A percentile compares a stretch with the other conserved stretches of the same genome.
Conservation (phyloP, 2,113 vertebrate genomes). For the Colaptes auratus region DNA sequence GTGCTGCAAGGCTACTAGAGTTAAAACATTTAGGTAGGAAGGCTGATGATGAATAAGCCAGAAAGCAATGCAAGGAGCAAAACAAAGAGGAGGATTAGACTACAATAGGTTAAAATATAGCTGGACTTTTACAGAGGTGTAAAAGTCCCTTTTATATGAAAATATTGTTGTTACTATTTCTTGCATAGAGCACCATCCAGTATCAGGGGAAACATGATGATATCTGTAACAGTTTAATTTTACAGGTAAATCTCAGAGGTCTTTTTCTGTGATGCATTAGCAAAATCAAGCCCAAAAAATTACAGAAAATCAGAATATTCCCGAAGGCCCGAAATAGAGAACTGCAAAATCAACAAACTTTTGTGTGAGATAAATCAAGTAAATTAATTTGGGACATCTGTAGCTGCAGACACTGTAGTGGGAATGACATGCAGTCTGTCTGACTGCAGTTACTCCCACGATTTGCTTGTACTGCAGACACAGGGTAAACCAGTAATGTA, state of each 20-base stretch:
- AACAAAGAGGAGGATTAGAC: not conserved
- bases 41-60: not conserved
- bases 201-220: not conserved
- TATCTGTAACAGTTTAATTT: not conserved
- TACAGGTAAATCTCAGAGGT: not conserved
- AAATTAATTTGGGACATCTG: not conserved
- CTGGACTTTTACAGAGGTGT: not conserved
- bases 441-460: not conserved
- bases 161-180: not conserved
- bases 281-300: not conserved
- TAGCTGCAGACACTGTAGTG: not conserved
- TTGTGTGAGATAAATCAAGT: not conserved
- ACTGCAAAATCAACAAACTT: not conserved
- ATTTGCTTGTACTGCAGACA: not conserved
- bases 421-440: not conserved
- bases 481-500: rapidly evolving
- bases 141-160: not conserved
- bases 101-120: not conserved
- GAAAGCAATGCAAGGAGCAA: not conserved
- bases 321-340: not conserved
- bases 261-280: not conserved
- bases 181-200: not conserved
- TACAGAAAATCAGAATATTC: not conserved
- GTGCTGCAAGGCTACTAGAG: not conserved
- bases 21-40: not conserved